A percentile compares a stretch with the other conserved stretches of the same genome.
Evolutionary conservation across 2,797 vertebrate species (phyloP).

Genomic region (Ibycter americanus): DNA sequence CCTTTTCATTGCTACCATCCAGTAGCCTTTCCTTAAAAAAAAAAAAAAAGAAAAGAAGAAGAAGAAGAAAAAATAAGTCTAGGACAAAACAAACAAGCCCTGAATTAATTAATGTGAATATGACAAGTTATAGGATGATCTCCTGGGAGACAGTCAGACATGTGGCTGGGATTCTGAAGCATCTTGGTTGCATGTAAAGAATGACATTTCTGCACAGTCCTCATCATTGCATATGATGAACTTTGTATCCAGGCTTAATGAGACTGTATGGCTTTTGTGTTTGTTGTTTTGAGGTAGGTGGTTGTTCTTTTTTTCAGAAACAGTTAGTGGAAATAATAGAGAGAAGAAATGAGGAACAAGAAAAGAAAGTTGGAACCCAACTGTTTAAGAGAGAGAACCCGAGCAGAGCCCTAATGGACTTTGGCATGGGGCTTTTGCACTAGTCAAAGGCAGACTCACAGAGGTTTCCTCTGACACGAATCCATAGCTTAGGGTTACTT

Average conservation of each 20-base stretch:
- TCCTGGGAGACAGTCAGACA: not conserved
- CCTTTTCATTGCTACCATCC: slow-evolving; percentile 36
- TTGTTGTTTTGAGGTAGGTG: not conserved
- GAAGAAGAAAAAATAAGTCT: not conserved
- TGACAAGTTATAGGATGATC: not conserved
- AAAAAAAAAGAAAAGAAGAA: too few species aligned
- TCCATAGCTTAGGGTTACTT: not conserved
- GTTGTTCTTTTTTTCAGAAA: not conserved
- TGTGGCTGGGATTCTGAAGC: not conserved
- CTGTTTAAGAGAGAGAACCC: not conserved
- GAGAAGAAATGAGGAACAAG: not conserved
- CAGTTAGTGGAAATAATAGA: not conserved
- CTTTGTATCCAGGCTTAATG: slow-evolving; percentile 1
- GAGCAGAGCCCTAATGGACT: not conserved
- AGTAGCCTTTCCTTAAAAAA: not conserved
- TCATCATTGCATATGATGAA: not conserved
- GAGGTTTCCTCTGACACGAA: not conserved
- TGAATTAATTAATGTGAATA: slow-evolving; percentile 15
- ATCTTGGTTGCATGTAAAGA: not conserved
- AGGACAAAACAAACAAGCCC: not conserved
- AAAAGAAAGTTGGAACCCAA: not conserved
- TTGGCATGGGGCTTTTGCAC: not conserved
- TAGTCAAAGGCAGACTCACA: not conserved
- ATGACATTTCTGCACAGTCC: not conserved
- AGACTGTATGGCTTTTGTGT: not conserved